These are phyloP conservation scores for Brachirus orientalis DNA, from an alignment of 2,113 vertebrate genomes.

Conservation along the genomic window DNA sequence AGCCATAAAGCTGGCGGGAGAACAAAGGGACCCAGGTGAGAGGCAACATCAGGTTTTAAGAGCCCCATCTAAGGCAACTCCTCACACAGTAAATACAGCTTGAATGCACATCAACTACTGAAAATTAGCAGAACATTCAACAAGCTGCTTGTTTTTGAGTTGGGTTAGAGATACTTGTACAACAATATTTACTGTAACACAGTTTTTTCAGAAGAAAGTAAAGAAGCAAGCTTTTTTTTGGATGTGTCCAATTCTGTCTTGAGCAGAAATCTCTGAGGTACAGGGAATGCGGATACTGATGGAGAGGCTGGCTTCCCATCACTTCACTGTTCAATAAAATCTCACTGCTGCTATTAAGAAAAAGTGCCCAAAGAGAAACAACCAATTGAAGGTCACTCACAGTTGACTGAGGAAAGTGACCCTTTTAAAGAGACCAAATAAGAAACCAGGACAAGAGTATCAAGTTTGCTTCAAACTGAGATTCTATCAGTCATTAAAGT, in stretches of 20 bases:
- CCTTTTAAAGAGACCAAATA: slow-evolving; percentile 31
- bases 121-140: slow-evolving; percentile 43
- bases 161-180: slow-evolving; percentile 40
- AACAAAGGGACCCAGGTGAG: slow-evolving; percentile 85
- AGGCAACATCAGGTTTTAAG: slow-evolving; percentile 59
- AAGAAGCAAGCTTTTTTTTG: slow-evolving; percentile 21
- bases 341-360: slow-evolving; percentile 38
- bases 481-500: not conserved
- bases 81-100: slow-evolving; percentile 65
- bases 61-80: slow-evolving; percentile 50
- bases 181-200: slow-evolving; percentile 22
- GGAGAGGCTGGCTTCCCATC: slow-evolving; percentile 39
- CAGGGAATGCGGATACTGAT: slow-evolving; percentile 21
- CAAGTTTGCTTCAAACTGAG: slow-evolving; percentile 6
- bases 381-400: slow-evolving; percentile 34
- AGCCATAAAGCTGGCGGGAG: slow-evolving; percentile 91
- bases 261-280: slow-evolving; percentile 22
- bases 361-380: slow-evolving; percentile 27
- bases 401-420: too few species aligned
- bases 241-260: slow-evolving; percentile 43
- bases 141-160: slow-evolving; percentile 55
- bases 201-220: slow-evolving; percentile 22
- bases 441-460: slow-evolving; percentile 23
- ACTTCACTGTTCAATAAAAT: slow-evolving; percentile 61
- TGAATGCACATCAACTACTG: slow-evolving; percentile 49